phyloP scores from a whole-genome alignment of 2,888 invertebrate genomes.

The Cantharis flavilabris region DNA sequence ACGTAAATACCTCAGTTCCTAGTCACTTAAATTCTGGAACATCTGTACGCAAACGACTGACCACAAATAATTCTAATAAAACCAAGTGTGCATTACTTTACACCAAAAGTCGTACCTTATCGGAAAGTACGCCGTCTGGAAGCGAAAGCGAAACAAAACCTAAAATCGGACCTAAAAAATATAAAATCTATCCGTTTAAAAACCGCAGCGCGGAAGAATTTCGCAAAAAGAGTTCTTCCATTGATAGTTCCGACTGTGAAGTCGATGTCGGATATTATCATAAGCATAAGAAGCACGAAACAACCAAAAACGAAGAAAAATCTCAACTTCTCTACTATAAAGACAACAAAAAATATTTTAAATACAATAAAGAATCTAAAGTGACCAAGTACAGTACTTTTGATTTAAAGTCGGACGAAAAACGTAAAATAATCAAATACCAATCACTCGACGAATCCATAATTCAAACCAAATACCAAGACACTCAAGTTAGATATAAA shows the following conservation, averaged over 20 bases:
- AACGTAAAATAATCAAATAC: constrained; percentile 48
- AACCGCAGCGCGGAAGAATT: constrained; percentile 48
- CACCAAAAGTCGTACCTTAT: constrained; percentile 13
- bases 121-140: constrained; percentile 16
- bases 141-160: constrained; percentile 18
- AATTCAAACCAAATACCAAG: constrained; percentile 35
- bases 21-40: constrained; percentile 38
- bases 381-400: constrained; percentile 54
- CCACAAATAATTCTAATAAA: constrained; percentile 25
- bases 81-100: constrained; percentile 18
- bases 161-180: constrained; percentile 26
- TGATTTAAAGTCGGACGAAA: constrained; percentile 45
- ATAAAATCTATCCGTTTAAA: constrained; percentile 41
- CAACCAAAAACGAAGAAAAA: constrained; percentile 50
- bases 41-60: constrained; percentile 36
- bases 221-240: constrained; percentile 42
- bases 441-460: constrained; percentile 50
- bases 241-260: constrained; percentile 51
- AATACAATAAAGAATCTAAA: constrained; percentile 50
- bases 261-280: constrained; percentile 38
- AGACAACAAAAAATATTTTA: constrained; percentile 48
- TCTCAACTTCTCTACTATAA: constrained; percentile 52
- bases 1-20: constrained; percentile 40
- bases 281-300: constrained; percentile 40
- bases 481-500: constrained; percentile 44